Evolutionary conservation across 2,797 vertebrate species (phyloP), one percentile per base, ranked within the genome.

Genomic region (Okamejei kenojei): DNA sequence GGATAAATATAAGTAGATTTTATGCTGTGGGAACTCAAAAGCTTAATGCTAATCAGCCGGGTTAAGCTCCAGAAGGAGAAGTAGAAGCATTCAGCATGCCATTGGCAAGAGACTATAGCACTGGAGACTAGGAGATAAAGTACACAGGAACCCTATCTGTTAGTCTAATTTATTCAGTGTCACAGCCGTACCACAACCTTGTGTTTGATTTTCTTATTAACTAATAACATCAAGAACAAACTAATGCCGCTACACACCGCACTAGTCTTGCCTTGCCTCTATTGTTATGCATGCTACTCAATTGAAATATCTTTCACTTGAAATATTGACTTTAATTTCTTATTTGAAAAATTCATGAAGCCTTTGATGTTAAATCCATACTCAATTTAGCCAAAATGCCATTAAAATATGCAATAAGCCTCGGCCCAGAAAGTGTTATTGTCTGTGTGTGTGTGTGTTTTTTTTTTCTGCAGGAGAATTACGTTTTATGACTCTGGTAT

Each of bases 331-430:
- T 99, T 98, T 98, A 99, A 98, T 98, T 99, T 98, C 98, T 99
- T 97, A 98, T 99, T 99, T 99, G 98, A 98, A 98, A 98, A 98
- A 98, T 98, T 98, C 97, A 98, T 98, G 98, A 98, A 99, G 98
- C 97, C 97, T 98, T 98, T 98, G 98, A 99, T 98, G 98, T 98
- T 98, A 99, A 99, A 99, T 99, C 98, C 98, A 99, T 99, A 99
- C 98, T 98, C 98, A 99, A 98, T 99, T 99, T 98, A 98, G 97
- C 97, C 97, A 98, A 54, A 99, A 99, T 98, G 98, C 98, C 98
- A 98, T 97, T 98, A 98, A 97, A 99, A 99, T 98, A 98, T 98
- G 98, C 97, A 98, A 97, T 97, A 96, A 19, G 96, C 96, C 96
- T 96, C 96, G 96, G 97, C 96, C 97, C 96, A 97, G 97, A 97